Evolutionary conservation across 2,888 invertebrate species (phyloP).

Genomic region (Macaria liturata): DNA sequence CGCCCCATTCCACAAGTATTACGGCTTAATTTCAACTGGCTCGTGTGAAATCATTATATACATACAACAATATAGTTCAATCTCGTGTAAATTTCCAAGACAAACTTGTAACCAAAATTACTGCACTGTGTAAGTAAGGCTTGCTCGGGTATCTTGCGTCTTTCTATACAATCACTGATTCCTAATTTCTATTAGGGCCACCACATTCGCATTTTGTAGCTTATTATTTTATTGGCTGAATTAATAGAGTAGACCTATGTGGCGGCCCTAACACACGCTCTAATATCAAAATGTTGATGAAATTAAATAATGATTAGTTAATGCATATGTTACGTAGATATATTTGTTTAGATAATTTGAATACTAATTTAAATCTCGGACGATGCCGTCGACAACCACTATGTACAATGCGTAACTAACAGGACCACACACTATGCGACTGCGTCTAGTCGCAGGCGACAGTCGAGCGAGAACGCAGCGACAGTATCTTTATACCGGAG

Average conservation of each 20-base stretch:
- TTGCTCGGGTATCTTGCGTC: slow-evolving; percentile 19
- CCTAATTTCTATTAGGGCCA: not conserved
- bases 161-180: slow-evolving; percentile 8
- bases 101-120: slow-evolving; percentile 34
- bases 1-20: slow-evolving; percentile 26
- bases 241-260: not conserved
- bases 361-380: slow-evolving; percentile 48
- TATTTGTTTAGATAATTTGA: slow-evolving; percentile 42
- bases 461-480: no score
- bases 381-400: slow-evolving; percentile 46
- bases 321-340: slow-evolving; percentile 17
- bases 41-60: slow-evolving; percentile 69
- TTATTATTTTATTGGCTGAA: no score
- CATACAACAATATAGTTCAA: slow-evolving; percentile 68
- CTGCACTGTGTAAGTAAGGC: slow-evolving; percentile 42
- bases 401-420: slow-evolving; percentile 48
- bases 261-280: not conserved
- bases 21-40: slow-evolving; percentile 46
- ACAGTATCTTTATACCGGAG: no score
- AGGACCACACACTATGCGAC: no score
- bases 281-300: slow-evolving; percentile 9
- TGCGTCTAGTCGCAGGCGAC: no score
- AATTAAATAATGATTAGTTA: slow-evolving; percentile 20
- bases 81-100: slow-evolving; percentile 38
- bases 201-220: not conserved